A percentile compares a stretch with the other conserved stretches of the same genome.
Evolutionary conservation across 2,888 invertebrate genomes (phyloP).

Genomic region (Hydroisotoma schaefferi): DNA sequence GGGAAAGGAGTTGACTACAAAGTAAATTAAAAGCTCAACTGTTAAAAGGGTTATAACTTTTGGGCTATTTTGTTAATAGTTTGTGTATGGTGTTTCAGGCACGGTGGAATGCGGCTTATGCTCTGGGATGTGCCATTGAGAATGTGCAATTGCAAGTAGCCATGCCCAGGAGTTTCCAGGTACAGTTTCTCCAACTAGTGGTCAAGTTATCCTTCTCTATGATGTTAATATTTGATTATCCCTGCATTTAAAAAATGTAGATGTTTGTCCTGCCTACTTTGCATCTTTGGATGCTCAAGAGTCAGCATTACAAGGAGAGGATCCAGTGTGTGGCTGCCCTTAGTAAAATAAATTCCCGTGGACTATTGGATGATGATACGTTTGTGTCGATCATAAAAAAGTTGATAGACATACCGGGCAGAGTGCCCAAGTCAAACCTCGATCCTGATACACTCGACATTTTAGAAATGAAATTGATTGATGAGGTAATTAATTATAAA

Average conservation of each 20-base stretch:
- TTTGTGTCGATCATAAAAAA: too few relatives aligned
- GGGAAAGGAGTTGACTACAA: conserved; percentile 29
- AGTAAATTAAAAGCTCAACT: conserved; percentile 9
- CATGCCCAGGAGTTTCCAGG: not conserved
- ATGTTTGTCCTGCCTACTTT: conserved; percentile 5
- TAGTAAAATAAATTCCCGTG: not conserved
- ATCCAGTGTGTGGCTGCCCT: conserved; percentile 15
- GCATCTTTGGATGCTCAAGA: conserved; percentile 10
- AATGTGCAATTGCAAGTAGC: conserved; percentile 9
- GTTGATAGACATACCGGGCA: too few relatives aligned
- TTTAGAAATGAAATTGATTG: too few relatives aligned
- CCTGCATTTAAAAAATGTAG: not conserved
- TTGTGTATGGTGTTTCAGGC: conserved; percentile 15
- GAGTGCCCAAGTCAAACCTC: too few relatives aligned
- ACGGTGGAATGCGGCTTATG: conserved; percentile 28
- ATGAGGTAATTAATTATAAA: too few relatives aligned
- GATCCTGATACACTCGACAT: too few relatives aligned
- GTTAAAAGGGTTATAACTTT: not conserved
- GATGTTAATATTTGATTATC: not conserved
- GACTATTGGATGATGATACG: conserved; percentile 4
- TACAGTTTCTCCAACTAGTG: too few relatives aligned
- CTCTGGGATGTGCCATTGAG: conserved; percentile 13
- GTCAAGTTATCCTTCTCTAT: not conserved
- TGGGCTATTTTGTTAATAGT: not conserved
- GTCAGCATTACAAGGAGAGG: conserved; percentile 29